Percentiles rank a stretch among this genome's conserved stretches.
These are phyloP conservation scores for Coregonus sp. DNA, from an alignment of 2,797 vertebrate genomes.

Conservation along the genomic window DNA sequence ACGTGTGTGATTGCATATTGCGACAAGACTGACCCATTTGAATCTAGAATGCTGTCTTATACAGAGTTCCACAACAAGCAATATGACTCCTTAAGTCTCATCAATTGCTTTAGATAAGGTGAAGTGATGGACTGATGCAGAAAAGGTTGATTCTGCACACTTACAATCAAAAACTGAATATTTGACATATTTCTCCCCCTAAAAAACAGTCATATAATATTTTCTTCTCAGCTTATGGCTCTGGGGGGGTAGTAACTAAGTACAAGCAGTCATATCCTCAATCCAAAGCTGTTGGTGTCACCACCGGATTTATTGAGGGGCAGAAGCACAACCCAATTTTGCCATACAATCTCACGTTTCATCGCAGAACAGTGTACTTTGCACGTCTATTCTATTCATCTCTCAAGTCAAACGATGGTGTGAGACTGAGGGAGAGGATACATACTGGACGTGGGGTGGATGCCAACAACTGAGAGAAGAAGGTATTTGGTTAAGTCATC, in stretches of 20 bases:
- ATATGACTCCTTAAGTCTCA: too few species aligned
- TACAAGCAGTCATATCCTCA: not conserved
- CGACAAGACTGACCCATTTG: conserved; percentile 81
- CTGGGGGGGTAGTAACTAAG: too few species aligned
- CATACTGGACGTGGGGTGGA: conserved; percentile 34
- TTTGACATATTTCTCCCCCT: not conserved
- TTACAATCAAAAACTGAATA: not conserved
- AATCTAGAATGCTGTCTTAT: conserved; percentile 50
- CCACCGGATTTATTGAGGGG: conserved; percentile 23
- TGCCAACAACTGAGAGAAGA: conserved; percentile 44
- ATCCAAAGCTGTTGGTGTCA: conserved; percentile 11
- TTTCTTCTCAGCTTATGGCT: not conserved
- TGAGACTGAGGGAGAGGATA: conserved; percentile 8
- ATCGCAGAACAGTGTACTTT: not conserved
- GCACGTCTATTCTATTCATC: conserved; percentile 14
- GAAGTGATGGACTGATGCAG: too few species aligned
- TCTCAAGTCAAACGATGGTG: not conserved
- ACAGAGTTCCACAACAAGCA: too few species aligned
- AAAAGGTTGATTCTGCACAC: not conserved
- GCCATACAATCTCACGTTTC: conserved; percentile 2
- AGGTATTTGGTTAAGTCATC: conserved; percentile 54
- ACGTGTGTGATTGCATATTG: conserved; percentile 62
- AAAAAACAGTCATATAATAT: not conserved
- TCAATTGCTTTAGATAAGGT: too few species aligned
- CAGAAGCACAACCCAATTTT: conserved; percentile 33